Evolutionary conservation across 2,888 invertebrate species (phyloP), one percentile per base, ranked within the genome.

Genomic region (Archips xylosteana): DNA sequence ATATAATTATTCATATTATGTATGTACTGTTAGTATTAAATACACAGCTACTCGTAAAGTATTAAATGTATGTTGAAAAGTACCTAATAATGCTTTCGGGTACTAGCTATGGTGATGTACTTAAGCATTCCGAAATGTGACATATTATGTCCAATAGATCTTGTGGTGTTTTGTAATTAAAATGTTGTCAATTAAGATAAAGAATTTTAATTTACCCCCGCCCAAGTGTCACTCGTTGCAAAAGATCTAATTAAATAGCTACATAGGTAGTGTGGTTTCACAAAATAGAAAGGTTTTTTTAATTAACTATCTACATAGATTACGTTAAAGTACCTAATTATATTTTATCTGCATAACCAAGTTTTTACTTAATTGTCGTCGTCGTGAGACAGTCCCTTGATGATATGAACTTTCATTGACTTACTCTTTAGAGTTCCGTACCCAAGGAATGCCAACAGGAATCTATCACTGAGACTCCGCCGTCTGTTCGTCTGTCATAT

Each of bases 151-250:
- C 89, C 83, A 84, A 91, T 92, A 92, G 89, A 92, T 90, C 91
- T 94, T 94, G 93, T 94, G 94, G 94, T 94, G 93, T 94, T 94
- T 94, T 94, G 90, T 94, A 94, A 94, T 92, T 92, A 94, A 94
- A 94, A 94, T 92, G 93, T 94, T 94, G 94, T 94, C 94, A 94
- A 94, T 94, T 94, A 94, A 85, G 74, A 70, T 76, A 79, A 84
- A 84, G 81, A 83, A 85, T 88, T 84, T 83, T 74, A 82, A 78
- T 76, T 77, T 75, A 77, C 45, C 71, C 76, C 76, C 76, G 78
- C 78, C 74, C 76, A 75, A 75, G 49, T 62, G 32, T 34, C 42
- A 4, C 3, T 61, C 3, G 6, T 36, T 15, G 15, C 13, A 2
- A 62, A 62, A 57, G 32, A 6, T 23, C 49, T 49, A 49, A 49